These are phyloP conservation scores for Bilobella aurantiaca DNA, from an alignment of 1,140 invertebrate genomes.

Conservation along the genomic window DNA sequence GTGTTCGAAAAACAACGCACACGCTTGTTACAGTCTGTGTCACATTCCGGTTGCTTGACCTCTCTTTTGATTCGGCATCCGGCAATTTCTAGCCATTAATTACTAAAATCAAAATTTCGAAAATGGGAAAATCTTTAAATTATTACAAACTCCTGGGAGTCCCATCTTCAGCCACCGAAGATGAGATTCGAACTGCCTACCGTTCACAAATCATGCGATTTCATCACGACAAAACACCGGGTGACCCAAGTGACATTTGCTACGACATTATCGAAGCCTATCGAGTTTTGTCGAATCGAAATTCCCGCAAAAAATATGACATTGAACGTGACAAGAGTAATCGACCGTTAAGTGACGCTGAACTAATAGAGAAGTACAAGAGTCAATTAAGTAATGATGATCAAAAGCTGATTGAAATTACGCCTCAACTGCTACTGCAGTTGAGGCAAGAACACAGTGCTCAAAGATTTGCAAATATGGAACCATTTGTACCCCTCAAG, in stretches of 20 bases:
- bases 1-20: too few relatives aligned
- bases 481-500: neutral
- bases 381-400: neutral
- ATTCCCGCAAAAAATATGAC: constrained; percentile 17
- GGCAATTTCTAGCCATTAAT: too few relatives aligned
- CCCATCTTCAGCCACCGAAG: constrained; percentile 15
- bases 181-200: constrained; percentile 17
- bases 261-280: constrained; percentile 28
- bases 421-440: neutral
- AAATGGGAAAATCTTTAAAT: constrained; percentile 13
- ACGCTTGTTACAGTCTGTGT: too few relatives aligned
- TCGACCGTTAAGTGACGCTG: neutral
- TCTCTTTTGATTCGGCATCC: too few relatives aligned
- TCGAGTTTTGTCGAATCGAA: constrained; percentile 19
- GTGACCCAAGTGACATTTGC: constrained; percentile 18
- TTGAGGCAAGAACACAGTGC: neutral
- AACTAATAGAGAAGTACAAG: constrained; percentile 5
- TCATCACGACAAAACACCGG: constrained; percentile 23
- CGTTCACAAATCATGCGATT: constrained; percentile 24
- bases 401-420: neutral
- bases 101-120: too few relatives aligned
- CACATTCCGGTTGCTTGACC: too few relatives aligned
- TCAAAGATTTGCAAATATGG: neutral
- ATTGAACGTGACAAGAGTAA: constrained; percentile 13
- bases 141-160: constrained; percentile 25